Percentiles rank a stretch among this genome's conserved stretches.
Conservation (phyloP, 2,113 vertebrate genomes). For the Pygoscelis antarcticus region DNA sequence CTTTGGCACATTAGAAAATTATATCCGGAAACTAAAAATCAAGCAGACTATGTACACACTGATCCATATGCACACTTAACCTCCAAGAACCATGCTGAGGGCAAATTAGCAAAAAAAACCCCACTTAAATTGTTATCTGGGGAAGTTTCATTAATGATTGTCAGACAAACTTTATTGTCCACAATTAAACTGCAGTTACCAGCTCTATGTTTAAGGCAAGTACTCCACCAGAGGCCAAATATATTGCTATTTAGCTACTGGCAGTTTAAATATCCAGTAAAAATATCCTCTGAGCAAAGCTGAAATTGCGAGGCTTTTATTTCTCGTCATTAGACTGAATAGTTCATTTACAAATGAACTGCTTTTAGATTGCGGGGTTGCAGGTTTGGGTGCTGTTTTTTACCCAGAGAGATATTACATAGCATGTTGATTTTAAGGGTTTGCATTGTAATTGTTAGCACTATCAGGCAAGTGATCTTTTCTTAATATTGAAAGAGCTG, state of each 20-base stretch:
- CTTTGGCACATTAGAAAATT: background rate
- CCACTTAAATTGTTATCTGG: background rate
- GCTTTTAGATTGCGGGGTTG: background rate
- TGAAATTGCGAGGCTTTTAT: background rate
- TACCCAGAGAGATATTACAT: background rate
- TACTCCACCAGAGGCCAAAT: background rate
- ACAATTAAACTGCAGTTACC: background rate
- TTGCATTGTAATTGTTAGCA: background rate
- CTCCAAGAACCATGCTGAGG: background rate
- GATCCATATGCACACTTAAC: background rate
- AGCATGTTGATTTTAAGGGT: background rate
- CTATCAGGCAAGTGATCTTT: background rate
- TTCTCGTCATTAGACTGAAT: background rate
- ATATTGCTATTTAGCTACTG: background rate
- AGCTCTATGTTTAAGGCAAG: background rate
- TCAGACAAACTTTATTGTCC: background rate
- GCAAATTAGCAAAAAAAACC: fast-evolving
- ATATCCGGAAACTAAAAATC: background rate
- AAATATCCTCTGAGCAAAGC: background rate
- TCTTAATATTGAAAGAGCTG: background rate
- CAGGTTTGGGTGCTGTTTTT: background rate
- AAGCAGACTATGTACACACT: background rate
- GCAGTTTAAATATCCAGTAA: background rate
- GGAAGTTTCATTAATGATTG: background rate
- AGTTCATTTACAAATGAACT: background rate